Conservation (phyloP, 2,113 vertebrate genomes). For the Eulemur rufifrons region DNA sequence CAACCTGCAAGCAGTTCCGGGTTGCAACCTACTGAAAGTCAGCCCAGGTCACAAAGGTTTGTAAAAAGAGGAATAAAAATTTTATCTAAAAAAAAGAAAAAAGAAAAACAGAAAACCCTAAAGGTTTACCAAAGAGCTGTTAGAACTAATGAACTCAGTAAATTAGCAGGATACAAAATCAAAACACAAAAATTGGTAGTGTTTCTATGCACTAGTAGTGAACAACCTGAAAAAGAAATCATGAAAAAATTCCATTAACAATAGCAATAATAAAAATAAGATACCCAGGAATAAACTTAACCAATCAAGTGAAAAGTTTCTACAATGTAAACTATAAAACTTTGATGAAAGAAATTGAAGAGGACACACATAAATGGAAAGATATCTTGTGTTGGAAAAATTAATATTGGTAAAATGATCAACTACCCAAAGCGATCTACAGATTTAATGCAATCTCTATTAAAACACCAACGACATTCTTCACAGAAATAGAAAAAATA, state of each 20-base stretch:
- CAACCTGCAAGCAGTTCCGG: no score
- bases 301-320: background rate
- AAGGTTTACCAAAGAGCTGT: background rate
- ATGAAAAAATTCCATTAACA: background rate
- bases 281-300: background rate
- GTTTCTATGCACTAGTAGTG: background rate
- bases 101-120: background rate
- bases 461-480: background rate
- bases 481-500: background rate
- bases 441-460: background rate
- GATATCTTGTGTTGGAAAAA: background rate
- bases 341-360: background rate
- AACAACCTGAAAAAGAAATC: background rate
- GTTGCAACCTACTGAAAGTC: no score
- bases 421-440: background rate
- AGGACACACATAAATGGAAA: background rate
- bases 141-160: background rate
- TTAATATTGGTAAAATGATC: background rate
- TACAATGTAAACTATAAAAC: background rate
- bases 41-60: no score
- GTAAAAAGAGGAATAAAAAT: background rate
- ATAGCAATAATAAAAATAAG: background rate
- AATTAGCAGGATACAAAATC: background rate
- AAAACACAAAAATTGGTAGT: background rate
- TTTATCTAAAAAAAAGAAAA: background rate